Base-by-base conservation (phyloP, 1,140 invertebrate species). In the Dinothrombium tinctorium region DNA sequence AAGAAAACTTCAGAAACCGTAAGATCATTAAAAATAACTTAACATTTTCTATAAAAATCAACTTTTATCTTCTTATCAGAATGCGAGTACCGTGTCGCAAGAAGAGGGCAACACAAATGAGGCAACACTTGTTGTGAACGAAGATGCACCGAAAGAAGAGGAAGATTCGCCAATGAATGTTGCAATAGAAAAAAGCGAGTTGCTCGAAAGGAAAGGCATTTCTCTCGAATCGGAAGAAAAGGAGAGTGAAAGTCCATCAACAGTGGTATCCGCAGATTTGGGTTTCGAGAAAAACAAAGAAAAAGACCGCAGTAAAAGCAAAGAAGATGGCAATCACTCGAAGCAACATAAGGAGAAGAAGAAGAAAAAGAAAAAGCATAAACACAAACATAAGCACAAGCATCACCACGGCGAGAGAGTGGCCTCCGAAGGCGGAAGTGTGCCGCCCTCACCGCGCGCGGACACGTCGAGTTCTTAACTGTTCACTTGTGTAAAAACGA, bases 301-400 rank as follows among this genome's bases (percentile, higher is more conserved):
- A 15, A 26, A 36, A 14, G 32, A 36, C 25, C 24, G 28, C 25
- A 33, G 29, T 5, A 19, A 25, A 19, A 25, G 35, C 17, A 41
- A 40, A 33, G 25, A 40, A 24, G 53, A 52, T 2, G 17, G 20
- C 3, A 17, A 12, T 42, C 43, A 43, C 21, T 52, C 56, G 42
- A 59, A 54, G 46, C 23, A 47, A 42, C 66, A 68, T 25, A 66
- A 58, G 48, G 56, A 71, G 47, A 68, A 67, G 48, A 64, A 63
- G 42, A 57, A 61, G 41, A 56, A 61, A 45, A 57, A 59, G 39
- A 55, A 59, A 41, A 62, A 63, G 48, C 50, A 56, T 44, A 56
- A 55, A 37, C 56, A 61, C 37, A 52, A 50, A 22, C 59, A 64
- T 39, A 58, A 54, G 43, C 55, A 59, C 40, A 49, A 55, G 48